Base-by-base conservation (phyloP, 1,140 invertebrate genomes). In the Homarus americanus region DNA sequence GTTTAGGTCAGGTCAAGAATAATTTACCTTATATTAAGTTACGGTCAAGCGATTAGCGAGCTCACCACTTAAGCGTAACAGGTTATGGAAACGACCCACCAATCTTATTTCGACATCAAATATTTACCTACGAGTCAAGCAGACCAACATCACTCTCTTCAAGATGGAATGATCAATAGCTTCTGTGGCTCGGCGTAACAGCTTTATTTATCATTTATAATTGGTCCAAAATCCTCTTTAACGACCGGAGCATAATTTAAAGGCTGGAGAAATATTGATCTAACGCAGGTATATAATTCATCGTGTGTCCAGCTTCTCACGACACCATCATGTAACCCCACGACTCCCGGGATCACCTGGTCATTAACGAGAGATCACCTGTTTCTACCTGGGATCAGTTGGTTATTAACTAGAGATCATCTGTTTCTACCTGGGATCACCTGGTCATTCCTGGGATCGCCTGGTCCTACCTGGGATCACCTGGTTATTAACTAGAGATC, bases 241-340 rank as follows among this genome's bases (percentile, higher is more conserved):
- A 63, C 36, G 32, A 34, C 34, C 49, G 63, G 24, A 63, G 36
- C 49, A 63, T 82, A 58, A 63, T 82, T 63, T 82, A 41, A 9
- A 36, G 38, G 49, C 49, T 17, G 79, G 79, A 63, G 79, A 63
- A 63, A 63, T 82, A 82, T 63, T 82, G 79, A 82, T 63, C n/a
- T 63, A 82, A 82, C 79, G 79, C 58, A 82, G 49, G 24, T n/a
- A n/a, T n/a, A n/a, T 3, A 53, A 82, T 82, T 63, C 79, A 82
- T 82, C 49, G 20, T 17, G 79, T 63, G 79, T 63, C 79, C 41
- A 32, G 49, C 32, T 4, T 28, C 79, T 82, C 79, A 82, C 79
- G 79, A 82, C 79, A 49, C 41, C 49, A 82, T 82, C 58, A 82
- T 2, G 41, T 63, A n/a, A 82, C 79, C 49, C 79, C 79, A 82